Conservation (phyloP, 2,888 invertebrate species). For the Prenolepis imparis region DNA sequence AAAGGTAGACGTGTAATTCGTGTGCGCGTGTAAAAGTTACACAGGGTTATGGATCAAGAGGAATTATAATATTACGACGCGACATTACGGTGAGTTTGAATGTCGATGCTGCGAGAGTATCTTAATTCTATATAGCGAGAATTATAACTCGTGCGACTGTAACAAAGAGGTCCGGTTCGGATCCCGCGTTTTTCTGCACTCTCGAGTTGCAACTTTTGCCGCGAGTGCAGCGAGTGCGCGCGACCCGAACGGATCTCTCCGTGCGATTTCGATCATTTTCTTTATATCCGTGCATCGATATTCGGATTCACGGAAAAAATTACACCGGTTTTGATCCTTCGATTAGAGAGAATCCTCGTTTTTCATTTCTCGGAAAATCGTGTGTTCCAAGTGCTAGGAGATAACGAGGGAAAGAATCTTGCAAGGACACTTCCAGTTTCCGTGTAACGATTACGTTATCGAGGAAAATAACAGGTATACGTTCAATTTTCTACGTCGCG, state of each 20-base stretch:
- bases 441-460: constrained; percentile 47
- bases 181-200: too few relatives aligned
- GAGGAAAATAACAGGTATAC: constrained; percentile 64
- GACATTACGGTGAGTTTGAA: constrained; percentile 25
- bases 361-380: neutral
- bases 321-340: neutral
- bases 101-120: neutral
- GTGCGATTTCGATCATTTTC: too few relatives aligned
- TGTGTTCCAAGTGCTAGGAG: neutral
- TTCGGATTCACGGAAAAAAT: neutral
- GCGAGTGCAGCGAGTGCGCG: too few relatives aligned
- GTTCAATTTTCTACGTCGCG: constrained; percentile 39
- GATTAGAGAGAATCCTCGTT: neutral
- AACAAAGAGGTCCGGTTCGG: too few relatives aligned
- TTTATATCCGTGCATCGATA: neutral
- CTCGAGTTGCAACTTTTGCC: too few relatives aligned
- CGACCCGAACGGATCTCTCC: too few relatives aligned
- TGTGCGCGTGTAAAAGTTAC: neutral
- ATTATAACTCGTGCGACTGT: too few relatives aligned
- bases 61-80: constrained; percentile 7
- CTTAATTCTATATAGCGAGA: too few relatives aligned
- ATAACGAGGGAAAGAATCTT: neutral
- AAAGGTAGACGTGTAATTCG: constrained; percentile 11
- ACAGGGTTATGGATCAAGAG: constrained; percentile 4
- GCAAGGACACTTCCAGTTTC: constrained; percentile 10